Percentiles rank a stretch among this genome's conserved stretches.
Conservation (phyloP, 2,113 vertebrate genomes). For the Sinocyclocheilus anophthalmus region DNA sequence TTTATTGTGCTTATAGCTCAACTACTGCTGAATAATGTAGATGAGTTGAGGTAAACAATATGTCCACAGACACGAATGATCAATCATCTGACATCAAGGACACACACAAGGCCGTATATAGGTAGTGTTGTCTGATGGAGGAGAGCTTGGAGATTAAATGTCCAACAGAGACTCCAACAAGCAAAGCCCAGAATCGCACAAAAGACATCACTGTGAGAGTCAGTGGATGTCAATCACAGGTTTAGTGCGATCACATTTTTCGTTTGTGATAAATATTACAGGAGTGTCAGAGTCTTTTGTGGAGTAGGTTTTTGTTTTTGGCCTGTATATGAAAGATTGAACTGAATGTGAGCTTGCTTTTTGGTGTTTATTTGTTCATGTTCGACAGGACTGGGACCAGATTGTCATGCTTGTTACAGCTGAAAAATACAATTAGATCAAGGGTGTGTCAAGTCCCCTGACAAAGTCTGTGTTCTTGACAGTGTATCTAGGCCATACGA, state of each 20-base stretch:
- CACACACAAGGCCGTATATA: constrained; percentile 3
- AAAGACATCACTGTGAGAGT: neutral
- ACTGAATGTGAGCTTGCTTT: neutral
- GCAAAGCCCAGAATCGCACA: neutral
- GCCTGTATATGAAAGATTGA: neutral
- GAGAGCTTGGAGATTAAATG: neutral
- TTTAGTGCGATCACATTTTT: neutral
- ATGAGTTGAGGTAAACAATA: constrained; percentile 1
- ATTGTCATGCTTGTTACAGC: neutral
- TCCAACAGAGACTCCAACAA: constrained; percentile 5
- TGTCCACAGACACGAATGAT: neutral
- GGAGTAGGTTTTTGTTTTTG: constrained; percentile 2
- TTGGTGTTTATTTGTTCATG: constrained; percentile 27
- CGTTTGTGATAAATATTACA: constrained; percentile 16
- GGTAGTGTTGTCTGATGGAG: constrained; percentile 9
- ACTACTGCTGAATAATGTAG: neutral
- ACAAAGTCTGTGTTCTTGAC: constrained; percentile 32
- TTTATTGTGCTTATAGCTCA: neutral
- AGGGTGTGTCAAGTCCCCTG: constrained; percentile 12
- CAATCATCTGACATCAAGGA: constrained; percentile 18
- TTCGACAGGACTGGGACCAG: constrained; percentile 29
- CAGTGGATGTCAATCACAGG: constrained; percentile 13
- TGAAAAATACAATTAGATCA: constrained; percentile 27
- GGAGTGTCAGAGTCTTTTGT: constrained; percentile 7
- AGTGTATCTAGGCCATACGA: neutral